These are phyloP conservation scores for Patiria miniata DNA, from an alignment of 35 echinoderm and acorn worm genomes.

Conservation along the genomic window DNA sequence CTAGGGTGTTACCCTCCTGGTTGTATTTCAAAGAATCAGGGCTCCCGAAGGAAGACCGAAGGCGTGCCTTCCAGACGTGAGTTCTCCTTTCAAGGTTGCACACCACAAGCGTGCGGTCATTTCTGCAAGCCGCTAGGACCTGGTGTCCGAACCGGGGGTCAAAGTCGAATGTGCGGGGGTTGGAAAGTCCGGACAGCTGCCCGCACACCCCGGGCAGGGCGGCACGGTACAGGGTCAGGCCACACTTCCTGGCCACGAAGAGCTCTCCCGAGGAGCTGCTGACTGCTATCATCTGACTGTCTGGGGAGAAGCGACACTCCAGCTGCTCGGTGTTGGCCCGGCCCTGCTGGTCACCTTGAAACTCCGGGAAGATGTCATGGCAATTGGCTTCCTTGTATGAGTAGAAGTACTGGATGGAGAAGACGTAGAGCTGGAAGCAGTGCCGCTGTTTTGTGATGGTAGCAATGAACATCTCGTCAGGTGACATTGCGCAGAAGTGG, in stretches of 20 bases:
- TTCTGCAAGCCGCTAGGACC: constrained; percentile 68
- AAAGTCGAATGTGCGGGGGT: constrained; percentile 75
- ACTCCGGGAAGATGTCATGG: constrained; percentile 61
- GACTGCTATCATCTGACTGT: constrained; percentile 71
- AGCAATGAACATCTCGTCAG: constrained; percentile 65
- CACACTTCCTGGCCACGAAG: constrained; percentile 68
- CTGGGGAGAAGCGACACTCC: constrained; percentile 74
- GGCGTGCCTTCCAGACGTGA: constrained; percentile 12
- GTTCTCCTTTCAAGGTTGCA: constrained; percentile 58
- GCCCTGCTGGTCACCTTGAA: constrained; percentile 36
- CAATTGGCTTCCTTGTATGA: constrained; percentile 72
- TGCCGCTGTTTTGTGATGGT: constrained; percentile 66
- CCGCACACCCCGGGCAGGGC: constrained; percentile 53
- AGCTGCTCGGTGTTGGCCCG: constrained; percentile 45
- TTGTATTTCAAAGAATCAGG: constrained; percentile 79
- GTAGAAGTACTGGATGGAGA: constrained; percentile 76
- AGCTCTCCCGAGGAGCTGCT: constrained; percentile 74
- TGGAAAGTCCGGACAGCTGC: constrained; percentile 28
- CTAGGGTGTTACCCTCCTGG: constrained; percentile 59
- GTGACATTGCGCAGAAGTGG: constrained; percentile 70
- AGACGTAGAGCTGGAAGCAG: constrained; percentile 67
- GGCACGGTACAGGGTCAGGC: constrained; percentile 49
- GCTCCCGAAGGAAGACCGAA: constrained; percentile 49
- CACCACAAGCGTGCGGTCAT: constrained; percentile 43
- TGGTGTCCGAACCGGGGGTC: constrained; percentile 66